Evolutionary conservation across 2,888 invertebrate species (phyloP).

Genomic region (Trisateles emortualis): DNA sequence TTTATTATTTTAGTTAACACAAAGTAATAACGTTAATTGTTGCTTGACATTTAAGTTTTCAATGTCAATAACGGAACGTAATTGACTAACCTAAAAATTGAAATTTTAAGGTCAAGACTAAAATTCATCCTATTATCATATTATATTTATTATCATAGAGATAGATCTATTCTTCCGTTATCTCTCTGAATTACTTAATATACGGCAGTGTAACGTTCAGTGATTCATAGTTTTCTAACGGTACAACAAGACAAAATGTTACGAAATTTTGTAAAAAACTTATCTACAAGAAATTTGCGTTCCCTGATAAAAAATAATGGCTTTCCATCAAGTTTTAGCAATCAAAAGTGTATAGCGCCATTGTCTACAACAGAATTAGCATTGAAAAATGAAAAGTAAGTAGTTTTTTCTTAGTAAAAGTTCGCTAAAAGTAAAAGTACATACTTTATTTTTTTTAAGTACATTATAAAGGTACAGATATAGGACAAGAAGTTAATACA

Average conservation of each 20-base stretch:
- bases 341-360: slow-evolving; percentile 62
- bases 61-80: slow-evolving; percentile 32
- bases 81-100: slow-evolving; percentile 39
- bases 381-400: slow-evolving; percentile 78
- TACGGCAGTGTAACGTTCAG: slow-evolving; percentile 21
- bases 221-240: slow-evolving; percentile 37
- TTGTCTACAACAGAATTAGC: slow-evolving; percentile 73
- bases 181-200: slow-evolving; percentile 35
- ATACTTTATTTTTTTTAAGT: no score
- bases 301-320: slow-evolving; percentile 63
- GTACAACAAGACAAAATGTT: slow-evolving; percentile 60
- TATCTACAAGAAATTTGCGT: slow-evolving; percentile 58
- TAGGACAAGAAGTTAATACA: no score
- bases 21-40: neutral
- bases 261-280: slow-evolving; percentile 68
- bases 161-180: slow-evolving; percentile 25
- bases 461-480: no score
- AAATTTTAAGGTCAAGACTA: slow-evolving; percentile 40
- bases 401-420: slow-evolving; percentile 28
- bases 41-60: neutral
- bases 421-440: no score
- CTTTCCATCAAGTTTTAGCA: slow-evolving; percentile 64
- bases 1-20: neutral
- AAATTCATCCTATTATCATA: slow-evolving; percentile 43
- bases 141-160: slow-evolving; percentile 24